Evolutionary conservation across 2,113 vertebrate species (phyloP).

Genomic region (Turdus rufiventris): DNA sequence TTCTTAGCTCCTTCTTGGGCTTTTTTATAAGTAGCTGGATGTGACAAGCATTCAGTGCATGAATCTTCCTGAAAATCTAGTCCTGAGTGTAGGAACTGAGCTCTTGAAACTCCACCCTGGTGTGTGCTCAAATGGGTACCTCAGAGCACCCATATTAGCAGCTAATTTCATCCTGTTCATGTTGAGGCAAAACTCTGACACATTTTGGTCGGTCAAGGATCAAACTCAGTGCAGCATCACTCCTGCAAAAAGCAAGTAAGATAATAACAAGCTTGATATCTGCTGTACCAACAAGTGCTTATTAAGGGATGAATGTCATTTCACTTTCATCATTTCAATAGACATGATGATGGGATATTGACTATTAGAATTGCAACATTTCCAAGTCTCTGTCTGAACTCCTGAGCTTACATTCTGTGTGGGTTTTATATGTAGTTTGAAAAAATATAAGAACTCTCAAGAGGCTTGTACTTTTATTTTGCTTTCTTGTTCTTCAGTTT

Average conservation of each 20-base stretch:
- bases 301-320: not conserved
- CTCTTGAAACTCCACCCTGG: not conserved
- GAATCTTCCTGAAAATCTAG: not conserved
- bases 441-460: not conserved
- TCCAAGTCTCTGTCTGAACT: not conserved
- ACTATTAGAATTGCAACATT: not conserved
- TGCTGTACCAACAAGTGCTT: not conserved
- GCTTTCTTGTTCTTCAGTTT: not conserved
- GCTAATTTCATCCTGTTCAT: not conserved
- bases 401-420: not conserved
- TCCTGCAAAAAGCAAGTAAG: not conserved
- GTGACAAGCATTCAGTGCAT: not conserved
- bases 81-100: not conserved
- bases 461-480: not conserved
- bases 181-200: not conserved
- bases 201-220: fast-evolving
- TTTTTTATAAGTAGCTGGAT: not conserved
- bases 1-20: not conserved
- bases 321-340: not conserved
- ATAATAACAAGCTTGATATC: not conserved
- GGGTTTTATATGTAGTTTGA: not conserved
- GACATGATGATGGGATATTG: not conserved
- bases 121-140: not conserved
- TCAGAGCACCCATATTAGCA: not conserved
- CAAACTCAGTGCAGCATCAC: not conserved